Base-by-base conservation (phyloP, 2,113 vertebrate genomes). In the Tretioscincus oriximinensis region DNA sequence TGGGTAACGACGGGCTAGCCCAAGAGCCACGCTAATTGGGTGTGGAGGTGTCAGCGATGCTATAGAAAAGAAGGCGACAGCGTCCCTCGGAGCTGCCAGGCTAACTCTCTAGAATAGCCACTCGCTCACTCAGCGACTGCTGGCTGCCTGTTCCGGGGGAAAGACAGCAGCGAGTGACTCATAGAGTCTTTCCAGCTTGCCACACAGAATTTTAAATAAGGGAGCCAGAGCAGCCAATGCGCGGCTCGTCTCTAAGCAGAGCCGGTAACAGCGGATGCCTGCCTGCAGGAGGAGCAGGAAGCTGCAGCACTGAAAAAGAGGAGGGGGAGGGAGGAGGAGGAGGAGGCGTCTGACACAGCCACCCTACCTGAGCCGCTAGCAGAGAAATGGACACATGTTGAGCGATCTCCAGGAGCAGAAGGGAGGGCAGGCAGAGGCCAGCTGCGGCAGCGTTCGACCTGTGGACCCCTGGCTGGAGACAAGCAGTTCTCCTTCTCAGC, bases 301-400 rank as follows among this genome's bases (percentile, higher is more conserved):
- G 73, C 80, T 69, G 80, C 73, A 61, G 80, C 65, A 9, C 80
- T 76, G 73, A 81, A 75, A 54, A 76, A 65, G 35, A 76, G 73
- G 73, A 69, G 76, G n/a, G 14, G 61, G 35, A n/a, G 72, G 81
- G n/a, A 29, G 29, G 70, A 45, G n/a, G 31, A 22, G 63, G 71
- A n/a, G 45, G 80, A 21, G 64, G 80, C n/a, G 73, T 28, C 65
- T 29, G 54, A 20, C 47, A 49, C 81, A 75, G 54, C 77, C 58
- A 8, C 82, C 66, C 65, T 67, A 49, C 82, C 77, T 76, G 64
- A 81, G 49, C 73, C 54, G 21, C 54, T 58, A 31, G 66, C 82
- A 31, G 76, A 51, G 76, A n/a, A 73, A 73, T 73, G 76, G 76
- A 78, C 76, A 78, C 76, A 60, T 83, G 82, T 78, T 83, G 82